phyloP scores from a whole-genome alignment of 2,797 vertebrate species.

The Valencia hispanica region DNA sequence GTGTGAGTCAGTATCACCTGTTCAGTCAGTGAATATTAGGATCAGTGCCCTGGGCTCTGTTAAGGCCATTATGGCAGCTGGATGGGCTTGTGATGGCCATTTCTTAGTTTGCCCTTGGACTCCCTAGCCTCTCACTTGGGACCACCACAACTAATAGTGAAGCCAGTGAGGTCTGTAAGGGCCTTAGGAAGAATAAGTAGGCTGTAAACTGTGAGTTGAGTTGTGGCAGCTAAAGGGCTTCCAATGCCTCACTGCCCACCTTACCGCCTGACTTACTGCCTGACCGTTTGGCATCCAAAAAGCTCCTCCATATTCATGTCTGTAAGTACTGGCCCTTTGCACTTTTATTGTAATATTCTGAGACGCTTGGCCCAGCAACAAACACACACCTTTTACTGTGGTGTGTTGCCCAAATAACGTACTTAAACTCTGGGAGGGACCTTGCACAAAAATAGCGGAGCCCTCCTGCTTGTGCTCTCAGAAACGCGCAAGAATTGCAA shows the following conservation, averaged over 20 bases:
- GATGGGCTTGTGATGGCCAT: slow-evolving; percentile 75
- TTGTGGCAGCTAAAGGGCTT: slow-evolving; percentile 76
- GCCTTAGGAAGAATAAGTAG: slow-evolving; percentile 75
- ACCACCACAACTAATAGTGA: slow-evolving; percentile 77
- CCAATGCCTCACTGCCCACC: slow-evolving; percentile 68
- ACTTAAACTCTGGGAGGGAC: slow-evolving; percentile 66
- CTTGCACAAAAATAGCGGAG: slow-evolving; percentile 59
- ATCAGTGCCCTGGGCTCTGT: slow-evolving; percentile 71
- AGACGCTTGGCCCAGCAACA: slow-evolving; percentile 71
- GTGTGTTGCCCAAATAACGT: slow-evolving; percentile 67
- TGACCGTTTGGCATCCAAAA: slow-evolving; percentile 67
- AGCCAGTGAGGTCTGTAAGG: slow-evolving; percentile 64
- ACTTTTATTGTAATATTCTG: slow-evolving; percentile 73
- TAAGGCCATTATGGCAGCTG: slow-evolving; percentile 73
- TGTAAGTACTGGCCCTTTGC: slow-evolving; percentile 70
- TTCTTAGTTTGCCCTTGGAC: slow-evolving; percentile 70
- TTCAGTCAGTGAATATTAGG: slow-evolving; percentile 70
- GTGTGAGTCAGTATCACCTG: slow-evolving; percentile 67
- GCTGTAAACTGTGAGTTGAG: slow-evolving; percentile 77
- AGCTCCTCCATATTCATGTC: slow-evolving; percentile 65
- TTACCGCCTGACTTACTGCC: slow-evolving; percentile 73
- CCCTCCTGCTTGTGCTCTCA: slow-evolving; percentile 55
- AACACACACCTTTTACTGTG: slow-evolving; percentile 64
- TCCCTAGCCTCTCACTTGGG: slow-evolving; percentile 68
- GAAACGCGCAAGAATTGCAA: slow-evolving; percentile 54